Conservation (phyloP, 2,888 invertebrate species). For the Alloplasta piceator region DNA sequence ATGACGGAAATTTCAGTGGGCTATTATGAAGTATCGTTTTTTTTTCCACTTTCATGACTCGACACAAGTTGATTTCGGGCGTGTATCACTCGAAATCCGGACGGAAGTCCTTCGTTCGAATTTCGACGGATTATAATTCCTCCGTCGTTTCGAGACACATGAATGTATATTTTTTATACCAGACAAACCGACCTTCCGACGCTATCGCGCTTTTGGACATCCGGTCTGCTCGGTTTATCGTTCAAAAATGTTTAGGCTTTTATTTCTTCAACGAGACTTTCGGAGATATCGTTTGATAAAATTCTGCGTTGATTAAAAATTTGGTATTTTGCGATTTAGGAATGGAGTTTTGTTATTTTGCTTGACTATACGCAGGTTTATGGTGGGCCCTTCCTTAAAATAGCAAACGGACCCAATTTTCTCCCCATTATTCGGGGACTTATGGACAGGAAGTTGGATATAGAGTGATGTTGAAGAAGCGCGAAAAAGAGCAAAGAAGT, state of each 20-base stretch:
- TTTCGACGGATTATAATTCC: too few relatives aligned
- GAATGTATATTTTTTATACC: neutral
- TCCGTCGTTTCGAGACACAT: neutral
- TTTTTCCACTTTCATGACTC: too few relatives aligned
- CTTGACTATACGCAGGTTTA: neutral
- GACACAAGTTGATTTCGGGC: too few relatives aligned
- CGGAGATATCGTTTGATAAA: too few relatives aligned
- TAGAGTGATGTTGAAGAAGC: slow-evolving; percentile 53
- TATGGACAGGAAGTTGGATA: slow-evolving; percentile 70
- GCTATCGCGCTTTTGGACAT: slow-evolving; percentile 45
- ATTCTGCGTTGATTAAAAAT: too few relatives aligned
- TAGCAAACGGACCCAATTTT: slow-evolving; percentile 71
- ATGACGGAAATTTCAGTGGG: too few relatives aligned
- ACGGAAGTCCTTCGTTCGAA: too few relatives aligned
- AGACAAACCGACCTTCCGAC: slow-evolving; percentile 36
- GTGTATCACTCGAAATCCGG: too few relatives aligned
- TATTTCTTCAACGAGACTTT: too few relatives aligned
- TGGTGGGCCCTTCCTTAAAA: slow-evolving; percentile 60
- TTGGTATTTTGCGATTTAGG: too few relatives aligned
- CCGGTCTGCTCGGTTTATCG: slow-evolving; percentile 50
- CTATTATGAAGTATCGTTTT: too few relatives aligned
- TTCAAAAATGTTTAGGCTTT: neutral
- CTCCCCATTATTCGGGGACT: slow-evolving; percentile 70
- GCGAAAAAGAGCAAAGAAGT: slow-evolving; percentile 18
- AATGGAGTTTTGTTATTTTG: neutral